phyloP scores from a whole-genome alignment of 2,113 vertebrate species.

The Pachyramphus minor region DNA sequence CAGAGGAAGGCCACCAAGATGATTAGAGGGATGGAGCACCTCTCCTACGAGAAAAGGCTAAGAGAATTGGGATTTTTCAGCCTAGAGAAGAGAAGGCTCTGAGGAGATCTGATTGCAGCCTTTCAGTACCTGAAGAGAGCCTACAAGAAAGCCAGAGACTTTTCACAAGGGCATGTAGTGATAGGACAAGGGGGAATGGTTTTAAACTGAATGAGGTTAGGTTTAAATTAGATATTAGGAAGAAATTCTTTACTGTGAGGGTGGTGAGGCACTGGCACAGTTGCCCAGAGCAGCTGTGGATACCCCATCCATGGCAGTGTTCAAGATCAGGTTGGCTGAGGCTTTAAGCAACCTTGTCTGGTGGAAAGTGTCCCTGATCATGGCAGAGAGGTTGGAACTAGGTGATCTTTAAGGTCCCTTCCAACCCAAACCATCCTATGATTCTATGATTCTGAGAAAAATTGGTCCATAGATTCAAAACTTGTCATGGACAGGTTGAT shows the following conservation, averaged over 20 bases:
- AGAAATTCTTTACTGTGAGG: neutral
- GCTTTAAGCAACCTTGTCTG: neutral
- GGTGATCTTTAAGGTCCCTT: neutral
- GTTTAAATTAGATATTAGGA: neutral
- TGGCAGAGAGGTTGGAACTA: neutral
- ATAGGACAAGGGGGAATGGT: neutral
- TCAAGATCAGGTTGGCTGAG: neutral
- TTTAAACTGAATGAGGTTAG: neutral
- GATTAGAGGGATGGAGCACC: neutral
- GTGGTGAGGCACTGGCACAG: neutral
- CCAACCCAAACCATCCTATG: neutral
- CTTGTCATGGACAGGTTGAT: neutral
- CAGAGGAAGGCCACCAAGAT: neutral
- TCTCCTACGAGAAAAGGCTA: neutral
- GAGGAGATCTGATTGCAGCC: neutral
- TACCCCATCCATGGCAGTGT: neutral
- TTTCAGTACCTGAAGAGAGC: neutral
- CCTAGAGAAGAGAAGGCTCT: neutral
- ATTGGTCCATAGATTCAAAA: neutral
- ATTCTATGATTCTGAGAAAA: neutral
- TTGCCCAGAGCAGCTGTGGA: neutral
- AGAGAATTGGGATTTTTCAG: neutral
- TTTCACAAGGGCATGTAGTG: neutral
- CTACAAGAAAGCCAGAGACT: neutral
- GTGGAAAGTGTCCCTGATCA: neutral